A percentile compares a stretch with the other conserved stretches of the same genome.
Evolutionary conservation across 2,888 invertebrate genomes (phyloP).

Genomic region (Dryomyza anilis): DNA sequence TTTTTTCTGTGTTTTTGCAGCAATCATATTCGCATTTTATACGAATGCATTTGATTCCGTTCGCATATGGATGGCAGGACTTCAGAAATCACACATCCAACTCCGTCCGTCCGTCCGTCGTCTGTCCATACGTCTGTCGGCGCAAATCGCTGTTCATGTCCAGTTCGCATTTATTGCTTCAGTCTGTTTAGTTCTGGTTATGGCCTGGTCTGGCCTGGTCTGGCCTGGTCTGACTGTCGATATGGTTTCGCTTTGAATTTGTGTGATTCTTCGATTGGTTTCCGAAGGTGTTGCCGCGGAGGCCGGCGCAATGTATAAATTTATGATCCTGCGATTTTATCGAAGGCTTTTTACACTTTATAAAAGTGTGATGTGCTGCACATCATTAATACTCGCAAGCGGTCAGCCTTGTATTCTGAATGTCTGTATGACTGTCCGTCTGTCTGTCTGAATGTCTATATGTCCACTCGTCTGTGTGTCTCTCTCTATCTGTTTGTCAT

Average conservation of each 20-base stretch:
- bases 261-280: slow-evolving; percentile 39
- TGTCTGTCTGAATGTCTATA: neutral
- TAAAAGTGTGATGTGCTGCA: slow-evolving; percentile 44
- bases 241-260: slow-evolving; percentile 40
- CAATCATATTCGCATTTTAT: neutral
- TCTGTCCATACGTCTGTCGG: slow-evolving; percentile 2
- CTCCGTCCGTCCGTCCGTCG: slow-evolving; percentile 14
- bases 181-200: too few relatives aligned
- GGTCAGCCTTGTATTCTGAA: slow-evolving; percentile 36
- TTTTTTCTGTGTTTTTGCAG: slow-evolving; percentile 13
- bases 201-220: neutral
- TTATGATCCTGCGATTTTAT: slow-evolving; percentile 61
- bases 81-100: neutral
- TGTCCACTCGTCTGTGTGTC: neutral
- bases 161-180: slow-evolving; percentile 12
- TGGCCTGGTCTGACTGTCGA: slow-evolving; percentile 24
- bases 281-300: slow-evolving; percentile 56
- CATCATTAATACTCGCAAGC: slow-evolving; percentile 55
- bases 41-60: slow-evolving; percentile 28
- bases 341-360: slow-evolving; percentile 54
- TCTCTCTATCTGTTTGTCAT: neutral
- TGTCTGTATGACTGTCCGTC: neutral
- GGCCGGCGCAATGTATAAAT: slow-evolving; percentile 62
- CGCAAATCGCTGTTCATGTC: slow-evolving; percentile 2
- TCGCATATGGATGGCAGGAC: slow-evolving; percentile 8